phyloP scores from a whole-genome alignment of 2,113 vertebrate genomes.

The Prunella fulvescens region DNA sequence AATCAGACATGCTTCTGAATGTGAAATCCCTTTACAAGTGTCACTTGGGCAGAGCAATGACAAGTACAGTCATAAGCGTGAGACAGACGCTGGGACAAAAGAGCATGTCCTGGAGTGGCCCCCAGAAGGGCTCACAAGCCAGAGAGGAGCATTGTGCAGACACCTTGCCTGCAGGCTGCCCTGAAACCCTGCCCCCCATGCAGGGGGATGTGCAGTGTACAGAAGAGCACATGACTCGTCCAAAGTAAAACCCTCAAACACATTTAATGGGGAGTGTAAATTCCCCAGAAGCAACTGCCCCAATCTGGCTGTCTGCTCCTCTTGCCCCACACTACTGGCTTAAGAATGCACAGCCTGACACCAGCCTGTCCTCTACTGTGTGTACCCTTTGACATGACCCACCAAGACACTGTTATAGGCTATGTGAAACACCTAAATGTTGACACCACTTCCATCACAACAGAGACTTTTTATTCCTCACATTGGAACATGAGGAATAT shows the following conservation, averaged over 20 bases:
- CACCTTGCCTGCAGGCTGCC: neutral
- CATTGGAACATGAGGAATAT: neutral
- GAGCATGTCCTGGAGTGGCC: neutral
- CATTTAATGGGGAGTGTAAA: neutral
- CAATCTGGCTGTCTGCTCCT: neutral
- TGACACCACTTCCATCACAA: neutral
- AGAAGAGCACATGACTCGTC: neutral
- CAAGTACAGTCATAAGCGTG: fast-evolving
- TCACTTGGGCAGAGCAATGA: neutral
- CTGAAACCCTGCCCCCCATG: neutral
- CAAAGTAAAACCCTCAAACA: neutral
- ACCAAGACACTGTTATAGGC: neutral
- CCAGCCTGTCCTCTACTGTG: neutral
- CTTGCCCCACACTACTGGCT: neutral
- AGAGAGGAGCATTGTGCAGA: neutral
- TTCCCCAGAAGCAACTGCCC: neutral
- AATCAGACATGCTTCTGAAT: neutral
- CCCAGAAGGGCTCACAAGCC: neutral
- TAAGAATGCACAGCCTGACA: neutral
- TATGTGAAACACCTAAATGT: neutral
- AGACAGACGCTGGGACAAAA: neutral
- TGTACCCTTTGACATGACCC: neutral
- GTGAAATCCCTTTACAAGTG: neutral
- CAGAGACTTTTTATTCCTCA: neutral
- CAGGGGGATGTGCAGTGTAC: neutral